A percentile compares a stretch with the other conserved stretches of the same genome.
Conservation (phyloP, 1,140 invertebrate genomes). For the Cephus cinctus region DNA sequence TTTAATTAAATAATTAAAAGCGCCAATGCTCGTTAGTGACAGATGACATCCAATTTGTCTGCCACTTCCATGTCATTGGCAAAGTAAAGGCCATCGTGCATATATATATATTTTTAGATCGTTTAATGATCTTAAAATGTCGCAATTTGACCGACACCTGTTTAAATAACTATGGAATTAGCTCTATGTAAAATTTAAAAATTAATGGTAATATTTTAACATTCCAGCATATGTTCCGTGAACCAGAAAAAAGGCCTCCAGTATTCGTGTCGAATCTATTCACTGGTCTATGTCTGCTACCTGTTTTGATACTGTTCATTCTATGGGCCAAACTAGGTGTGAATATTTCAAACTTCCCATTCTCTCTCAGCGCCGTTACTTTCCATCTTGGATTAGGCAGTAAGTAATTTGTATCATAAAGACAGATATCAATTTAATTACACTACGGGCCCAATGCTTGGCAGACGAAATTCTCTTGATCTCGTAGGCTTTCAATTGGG, state of each 20-base stretch:
- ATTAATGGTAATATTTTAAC: slow-evolving; percentile 7
- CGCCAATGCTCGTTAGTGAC: slow-evolving; percentile 50
- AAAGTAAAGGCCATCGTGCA: slow-evolving; percentile 26
- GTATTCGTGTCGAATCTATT: slow-evolving; percentile 87
- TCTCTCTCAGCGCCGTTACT: slow-evolving; percentile 75
- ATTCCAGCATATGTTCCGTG: slow-evolving; percentile 85
- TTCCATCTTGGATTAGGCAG: slow-evolving; percentile 85
- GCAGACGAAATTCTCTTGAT: slow-evolving; percentile 28
- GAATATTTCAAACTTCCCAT: slow-evolving; percentile 84
- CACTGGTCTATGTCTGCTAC: slow-evolving; percentile 78
- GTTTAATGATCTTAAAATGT: slow-evolving; percentile 6
- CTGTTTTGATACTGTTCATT: slow-evolving; percentile 79
- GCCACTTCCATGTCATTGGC: slow-evolving; percentile 48
- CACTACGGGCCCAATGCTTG: slow-evolving; percentile 35
- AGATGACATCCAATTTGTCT: slow-evolving; percentile 29
- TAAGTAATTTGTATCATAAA: slow-evolving; percentile 44
- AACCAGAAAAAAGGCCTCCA: slow-evolving; percentile 88
- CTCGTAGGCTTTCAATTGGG: slow-evolving; percentile 34
- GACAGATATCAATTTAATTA: neutral
- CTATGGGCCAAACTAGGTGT: slow-evolving; percentile 88
- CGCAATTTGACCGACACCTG: slow-evolving; percentile 11
- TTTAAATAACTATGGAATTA: neutral
- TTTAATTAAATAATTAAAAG: slow-evolving; percentile 9
- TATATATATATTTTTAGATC: slow-evolving; percentile 6
- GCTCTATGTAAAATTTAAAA: neutral